A percentile compares a stretch with the other conserved stretches of the same genome.
Evolutionary conservation across 2,113 vertebrate genomes (phyloP).

Genomic region (Cheilinus undulatus): DNA sequence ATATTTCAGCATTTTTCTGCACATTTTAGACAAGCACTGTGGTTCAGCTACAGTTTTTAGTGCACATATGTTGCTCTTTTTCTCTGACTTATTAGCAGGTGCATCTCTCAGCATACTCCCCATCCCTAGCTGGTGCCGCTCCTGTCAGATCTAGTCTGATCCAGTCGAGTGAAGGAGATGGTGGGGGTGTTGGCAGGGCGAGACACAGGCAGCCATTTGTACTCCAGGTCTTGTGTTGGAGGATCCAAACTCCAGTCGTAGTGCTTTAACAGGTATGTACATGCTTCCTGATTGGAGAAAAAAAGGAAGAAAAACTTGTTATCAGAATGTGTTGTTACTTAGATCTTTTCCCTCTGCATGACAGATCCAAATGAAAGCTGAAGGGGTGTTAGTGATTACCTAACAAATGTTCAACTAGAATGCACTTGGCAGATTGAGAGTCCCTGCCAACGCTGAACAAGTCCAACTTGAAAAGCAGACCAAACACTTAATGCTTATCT

Average conservation of each 20-base stretch:
- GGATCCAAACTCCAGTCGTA: constrained; percentile 75
- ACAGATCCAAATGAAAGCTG: constrained; percentile 8
- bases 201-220: constrained; percentile 80
- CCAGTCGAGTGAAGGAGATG: constrained; percentile 60
- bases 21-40: neutral
- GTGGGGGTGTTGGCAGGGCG: constrained; percentile 53
- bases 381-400: too few relatives aligned
- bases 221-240: constrained; percentile 62
- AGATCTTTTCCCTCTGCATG: neutral
- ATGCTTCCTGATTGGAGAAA: constrained; percentile 57
- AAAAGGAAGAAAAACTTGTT: constrained; percentile 13
- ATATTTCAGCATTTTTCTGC: neutral
- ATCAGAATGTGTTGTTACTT: neutral
- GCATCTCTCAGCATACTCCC: constrained; percentile 12
- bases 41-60: constrained; percentile 12
- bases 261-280: constrained; percentile 67
- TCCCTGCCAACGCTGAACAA: constrained; percentile 31
- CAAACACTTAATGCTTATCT: too few relatives aligned
- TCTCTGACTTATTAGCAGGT: neutral
- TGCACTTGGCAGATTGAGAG: constrained; percentile 44
- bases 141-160: constrained; percentile 33
- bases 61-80: neutral
- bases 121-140: constrained; percentile 23
- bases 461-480: constrained; percentile 43
- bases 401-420: constrained; percentile 31